These are phyloP conservation scores for Callipepla californica DNA, from an alignment of 2,113 vertebrate genomes.

Conservation along the genomic window DNA sequence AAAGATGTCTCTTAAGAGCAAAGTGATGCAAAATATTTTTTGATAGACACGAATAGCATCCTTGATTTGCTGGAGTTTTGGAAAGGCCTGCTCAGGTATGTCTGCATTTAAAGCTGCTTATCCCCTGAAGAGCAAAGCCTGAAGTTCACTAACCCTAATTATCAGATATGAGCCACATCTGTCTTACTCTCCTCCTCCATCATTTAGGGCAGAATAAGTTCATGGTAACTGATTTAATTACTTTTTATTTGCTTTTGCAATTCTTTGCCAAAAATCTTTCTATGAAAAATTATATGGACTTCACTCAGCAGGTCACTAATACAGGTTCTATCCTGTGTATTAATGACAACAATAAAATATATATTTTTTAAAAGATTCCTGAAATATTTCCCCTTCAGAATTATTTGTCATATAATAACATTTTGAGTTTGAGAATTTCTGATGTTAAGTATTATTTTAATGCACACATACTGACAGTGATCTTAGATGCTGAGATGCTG, in stretches of 20 bases:
- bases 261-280: neutral
- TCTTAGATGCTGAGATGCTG: neutral
- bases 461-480: fast-evolving
- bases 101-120: neutral
- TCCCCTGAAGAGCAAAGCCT: neutral
- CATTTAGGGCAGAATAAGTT: neutral
- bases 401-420: fast-evolving
- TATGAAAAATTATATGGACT: neutral
- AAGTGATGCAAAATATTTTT: neutral
- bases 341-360: neutral
- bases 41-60: neutral
- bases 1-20: neutral
- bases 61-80: neutral
- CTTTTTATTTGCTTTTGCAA: neutral
- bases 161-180: neutral
- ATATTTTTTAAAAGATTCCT: neutral
- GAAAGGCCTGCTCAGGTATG: neutral
- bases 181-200: fast-evolving
- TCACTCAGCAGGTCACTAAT: neutral
- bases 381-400: neutral
- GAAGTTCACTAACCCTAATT: neutral
- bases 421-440: neutral
- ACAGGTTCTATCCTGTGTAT: neutral
- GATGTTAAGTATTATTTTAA: fast-evolving
- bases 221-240: neutral